phyloP scores from a whole-genome alignment of 23 tunicate genomes.

The Styela clava region DNA sequence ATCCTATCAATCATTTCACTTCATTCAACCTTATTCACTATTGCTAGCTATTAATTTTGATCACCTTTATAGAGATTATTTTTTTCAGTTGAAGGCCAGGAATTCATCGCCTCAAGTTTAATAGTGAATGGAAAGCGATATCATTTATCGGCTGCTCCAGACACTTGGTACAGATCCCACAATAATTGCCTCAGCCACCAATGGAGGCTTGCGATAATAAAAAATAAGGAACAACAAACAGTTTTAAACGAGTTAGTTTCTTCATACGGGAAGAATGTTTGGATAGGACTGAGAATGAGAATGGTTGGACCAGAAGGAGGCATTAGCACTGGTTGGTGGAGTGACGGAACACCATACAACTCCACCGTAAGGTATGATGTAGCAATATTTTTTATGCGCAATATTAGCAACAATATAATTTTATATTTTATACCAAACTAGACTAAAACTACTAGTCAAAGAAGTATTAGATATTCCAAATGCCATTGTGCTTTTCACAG shows the following conservation, averaged over 20 bases:
- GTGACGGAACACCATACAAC: background rate
- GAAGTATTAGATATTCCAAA: too few species aligned
- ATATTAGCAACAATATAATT: too few species aligned
- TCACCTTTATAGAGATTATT: too few species aligned
- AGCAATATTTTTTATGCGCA: too few species aligned
- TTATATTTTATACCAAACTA: too few species aligned
- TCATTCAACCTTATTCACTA: too few species aligned
- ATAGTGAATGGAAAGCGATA: background rate
- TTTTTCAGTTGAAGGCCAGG: background rate
- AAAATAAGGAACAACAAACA: background rate
- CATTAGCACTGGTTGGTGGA: background rate
- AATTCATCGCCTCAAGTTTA: background rate
- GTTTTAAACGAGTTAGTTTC: background rate
- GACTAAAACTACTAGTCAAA: too few species aligned
- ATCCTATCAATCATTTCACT: too few species aligned
- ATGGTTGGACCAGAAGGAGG: background rate
- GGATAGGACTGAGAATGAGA: slow-evolving; percentile 1
- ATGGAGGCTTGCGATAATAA: background rate
- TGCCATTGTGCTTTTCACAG: too few species aligned
- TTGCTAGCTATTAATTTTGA: too few species aligned
- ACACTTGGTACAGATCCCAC: background rate
- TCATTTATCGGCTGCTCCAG: background rate
- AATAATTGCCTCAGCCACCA: background rate
- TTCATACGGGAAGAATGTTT: background rate
- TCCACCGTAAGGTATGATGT: background rate